A percentile compares a stretch with the other conserved stretches of the same genome.
Conservation (phyloP, 2,113 vertebrate genomes). For the Bufo bufo region DNA sequence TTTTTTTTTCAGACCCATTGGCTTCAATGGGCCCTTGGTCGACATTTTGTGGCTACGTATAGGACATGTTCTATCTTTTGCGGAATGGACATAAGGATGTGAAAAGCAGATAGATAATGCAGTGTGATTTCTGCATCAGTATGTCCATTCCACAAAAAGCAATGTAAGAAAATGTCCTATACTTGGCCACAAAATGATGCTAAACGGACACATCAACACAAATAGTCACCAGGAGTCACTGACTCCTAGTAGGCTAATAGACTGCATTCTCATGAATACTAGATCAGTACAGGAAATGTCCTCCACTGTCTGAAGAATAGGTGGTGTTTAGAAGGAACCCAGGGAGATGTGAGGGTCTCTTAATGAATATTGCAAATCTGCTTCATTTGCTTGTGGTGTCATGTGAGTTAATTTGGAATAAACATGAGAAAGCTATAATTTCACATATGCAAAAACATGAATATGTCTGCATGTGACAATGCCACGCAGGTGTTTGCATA, state of each 20-base stretch:
- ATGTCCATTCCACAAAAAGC: too few relatives aligned
- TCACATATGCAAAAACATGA: slow-evolving; percentile 32
- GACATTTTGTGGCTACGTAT: too few relatives aligned
- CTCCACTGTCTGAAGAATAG: background rate
- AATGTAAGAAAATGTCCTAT: too few relatives aligned
- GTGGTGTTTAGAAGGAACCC: background rate
- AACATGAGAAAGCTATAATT: slow-evolving; percentile 38
- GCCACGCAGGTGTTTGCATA: slow-evolving; percentile 43
- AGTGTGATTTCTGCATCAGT: too few relatives aligned
- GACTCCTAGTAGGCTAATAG: background rate
- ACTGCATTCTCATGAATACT: slow-evolving; percentile 2
- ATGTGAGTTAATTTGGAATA: slow-evolving; percentile 32
- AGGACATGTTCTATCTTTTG: too few relatives aligned
- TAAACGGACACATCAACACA: background rate
- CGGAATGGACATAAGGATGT: too few relatives aligned
- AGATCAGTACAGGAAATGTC: background rate
- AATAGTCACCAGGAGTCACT: background rate
- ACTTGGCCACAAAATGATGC: background rate
- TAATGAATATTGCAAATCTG: background rate
- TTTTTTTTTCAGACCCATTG: too few relatives aligned
- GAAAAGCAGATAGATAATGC: too few relatives aligned
- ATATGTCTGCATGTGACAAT: slow-evolving; percentile 42
- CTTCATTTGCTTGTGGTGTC: slow-evolving; percentile 24
- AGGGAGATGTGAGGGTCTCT: slow-evolving; percentile 4
- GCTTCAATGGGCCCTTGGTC: too few relatives aligned